These are phyloP conservation scores for Ageneiosus marmoratus DNA, from an alignment of 2,113 vertebrate species.

Conservation along the genomic window DNA sequence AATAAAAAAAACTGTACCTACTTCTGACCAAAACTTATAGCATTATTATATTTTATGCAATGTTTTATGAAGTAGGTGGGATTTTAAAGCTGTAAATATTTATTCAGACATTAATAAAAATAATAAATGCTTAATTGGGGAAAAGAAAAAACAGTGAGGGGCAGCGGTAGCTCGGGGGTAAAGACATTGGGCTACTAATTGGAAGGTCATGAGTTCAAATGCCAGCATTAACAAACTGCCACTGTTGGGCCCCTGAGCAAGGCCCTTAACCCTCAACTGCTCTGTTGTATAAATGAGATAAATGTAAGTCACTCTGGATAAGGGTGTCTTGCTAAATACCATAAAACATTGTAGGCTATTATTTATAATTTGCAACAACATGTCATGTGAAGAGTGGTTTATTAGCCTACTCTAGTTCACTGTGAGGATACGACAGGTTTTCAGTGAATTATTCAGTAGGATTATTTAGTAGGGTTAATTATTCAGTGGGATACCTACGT, in stretches of 20 bases:
- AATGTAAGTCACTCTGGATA: too few species aligned
- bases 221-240: too few species aligned
- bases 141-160: too few species aligned
- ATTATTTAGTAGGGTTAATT: slow-evolving; percentile 26
- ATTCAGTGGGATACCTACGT: background rate
- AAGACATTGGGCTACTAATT: too few species aligned
- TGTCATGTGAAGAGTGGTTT: background rate
- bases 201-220: too few species aligned
- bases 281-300: too few species aligned
- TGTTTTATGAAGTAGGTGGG: background rate
- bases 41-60: background rate
- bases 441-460: slow-evolving; percentile 14
- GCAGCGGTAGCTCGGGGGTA: too few species aligned
- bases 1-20: background rate
- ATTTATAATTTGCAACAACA: slow-evolving; percentile 2
- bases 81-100: background rate
- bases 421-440: slow-evolving; percentile 11
- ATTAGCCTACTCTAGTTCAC: background rate
- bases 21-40: background rate
- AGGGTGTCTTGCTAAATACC: too few species aligned
- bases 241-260: too few species aligned
- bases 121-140: background rate
- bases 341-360: background rate
- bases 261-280: too few species aligned
- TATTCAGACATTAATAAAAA: background rate